Evolutionary conservation across 2,797 vertebrate genomes (phyloP), one percentile per base, ranked within the genome.

Genomic region (Hirundo rustica): DNA sequence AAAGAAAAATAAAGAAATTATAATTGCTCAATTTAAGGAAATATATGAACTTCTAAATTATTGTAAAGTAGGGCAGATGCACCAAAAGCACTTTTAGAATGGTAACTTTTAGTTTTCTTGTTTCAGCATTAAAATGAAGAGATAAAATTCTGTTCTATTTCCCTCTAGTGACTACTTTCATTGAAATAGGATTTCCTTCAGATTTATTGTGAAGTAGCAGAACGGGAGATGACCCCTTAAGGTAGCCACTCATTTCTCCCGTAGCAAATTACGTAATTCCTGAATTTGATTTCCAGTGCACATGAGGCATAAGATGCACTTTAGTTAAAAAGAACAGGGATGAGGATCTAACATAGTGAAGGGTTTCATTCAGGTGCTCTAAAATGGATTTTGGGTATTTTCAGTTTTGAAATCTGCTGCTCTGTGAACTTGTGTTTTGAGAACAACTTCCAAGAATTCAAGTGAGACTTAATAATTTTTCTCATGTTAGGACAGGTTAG

Each of bases 131-230:
- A 92, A 89, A 91, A 91, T 58, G 57, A 72, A 38, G 72, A 62
- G 26, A 77, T 15, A 6, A 96, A 94, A 66, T 77, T 91, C 54
- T 74, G 9, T 81, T 88, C 42, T 82, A 12, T 83, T 85, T 91
- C 44, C 14, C 73, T 86, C 58, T 66, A 79, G 67, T 66, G 51
- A 73, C 36, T 64, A 55, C 40, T 84, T 89, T 58, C 70, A 80
- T 22, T 68, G 65, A 92, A 93, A 92, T 8, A 78, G 30, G 36
- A 88, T 75, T 89, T 92, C 26, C 72, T 90, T 88, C 66, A 93
- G 54, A 86, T 92, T 81, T 83, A 80, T 32, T 75, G 47, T 77
- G 72, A 95, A 91, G 61, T 16, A 89, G 36, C 45, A 90, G 79
- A 90, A 90, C 13, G 62, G 76, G 25, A 85, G 70, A 88, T 36